phyloP scores from a whole-genome alignment of 2,797 vertebrate genomes.

The Gymnothorax javanicus region DNA sequence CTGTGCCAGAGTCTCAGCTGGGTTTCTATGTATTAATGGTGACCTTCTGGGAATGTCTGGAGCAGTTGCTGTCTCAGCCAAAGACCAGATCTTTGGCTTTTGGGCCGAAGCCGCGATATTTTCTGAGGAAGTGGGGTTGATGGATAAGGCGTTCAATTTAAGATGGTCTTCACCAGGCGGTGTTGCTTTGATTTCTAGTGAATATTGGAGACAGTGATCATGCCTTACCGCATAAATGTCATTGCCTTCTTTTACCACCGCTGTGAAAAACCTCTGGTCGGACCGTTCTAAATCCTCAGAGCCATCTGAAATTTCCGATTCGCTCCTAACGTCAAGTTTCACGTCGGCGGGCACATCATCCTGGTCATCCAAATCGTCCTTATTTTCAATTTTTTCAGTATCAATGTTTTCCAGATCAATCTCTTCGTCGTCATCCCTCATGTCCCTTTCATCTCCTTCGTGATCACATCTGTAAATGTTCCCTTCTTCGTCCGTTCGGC shows the following conservation, averaged over 20 bases:
- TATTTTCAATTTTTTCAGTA: slow-evolving; percentile 87
- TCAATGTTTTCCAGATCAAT: slow-evolving; percentile 98
- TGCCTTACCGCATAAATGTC: slow-evolving; percentile 64
- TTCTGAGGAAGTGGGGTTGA: slow-evolving; percentile 76
- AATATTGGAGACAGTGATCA: slow-evolving; percentile 68
- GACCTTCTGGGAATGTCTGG: slow-evolving; percentile 95
- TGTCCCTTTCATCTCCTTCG: slow-evolving; percentile 88
- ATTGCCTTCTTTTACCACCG: slow-evolving; percentile 75
- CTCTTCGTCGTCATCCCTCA: slow-evolving; percentile 92
- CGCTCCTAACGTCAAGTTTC: slow-evolving; percentile 88
- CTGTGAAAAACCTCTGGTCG: slow-evolving; percentile 84
- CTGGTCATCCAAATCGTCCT: slow-evolving; percentile 82
- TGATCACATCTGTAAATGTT: slow-evolving; percentile 92
- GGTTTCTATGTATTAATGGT: slow-evolving; percentile 75
- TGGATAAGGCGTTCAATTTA: slow-evolving; percentile 70
- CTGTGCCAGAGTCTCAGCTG: slow-evolving; percentile 71
- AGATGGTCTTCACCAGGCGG: slow-evolving; percentile 71
- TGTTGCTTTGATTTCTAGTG: slow-evolving; percentile 71
- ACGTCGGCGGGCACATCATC: slow-evolving; percentile 82
- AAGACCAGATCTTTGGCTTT: slow-evolving; percentile 97
- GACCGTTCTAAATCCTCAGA: slow-evolving; percentile 88
- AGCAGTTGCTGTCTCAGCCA: slow-evolving; percentile 93
- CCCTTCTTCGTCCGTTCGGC: slow-evolving; percentile 93
- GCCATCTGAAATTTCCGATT: slow-evolving; percentile 91
- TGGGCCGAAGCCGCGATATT: slow-evolving; percentile 74